Conservation (phyloP, 2,888 invertebrate species). For the Scotopteryx bipunctaria region DNA sequence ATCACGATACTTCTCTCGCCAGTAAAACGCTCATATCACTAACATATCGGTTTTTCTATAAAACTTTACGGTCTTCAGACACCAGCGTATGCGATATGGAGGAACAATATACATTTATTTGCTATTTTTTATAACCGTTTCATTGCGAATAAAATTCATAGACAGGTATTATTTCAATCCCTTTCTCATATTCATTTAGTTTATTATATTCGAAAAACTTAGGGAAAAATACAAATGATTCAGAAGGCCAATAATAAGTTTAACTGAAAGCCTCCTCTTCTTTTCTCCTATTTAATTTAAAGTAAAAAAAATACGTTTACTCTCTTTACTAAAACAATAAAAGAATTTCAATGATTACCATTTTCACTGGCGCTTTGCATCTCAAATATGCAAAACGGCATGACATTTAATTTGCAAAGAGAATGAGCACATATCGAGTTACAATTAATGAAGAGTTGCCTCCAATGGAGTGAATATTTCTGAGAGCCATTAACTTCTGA, state of each 20-base stretch:
- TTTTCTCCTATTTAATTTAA: too few relatives aligned
- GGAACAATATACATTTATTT: constrained; percentile 24
- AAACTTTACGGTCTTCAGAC: constrained; percentile 16
- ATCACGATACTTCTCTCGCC: too few relatives aligned
- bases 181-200: constrained; percentile 42
- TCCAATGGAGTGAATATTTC: too few relatives aligned
- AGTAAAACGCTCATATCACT: too few relatives aligned
- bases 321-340: too few relatives aligned
- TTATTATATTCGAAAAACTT: too few relatives aligned
- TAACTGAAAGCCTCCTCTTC: too few relatives aligned
- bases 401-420: constrained; percentile 49
- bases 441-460: not conserved
- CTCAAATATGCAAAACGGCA: constrained; percentile 51
- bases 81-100: constrained; percentile 23
- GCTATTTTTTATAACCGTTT: constrained; percentile 31
- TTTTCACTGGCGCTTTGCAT: constrained; percentile 38
- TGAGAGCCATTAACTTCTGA: too few relatives aligned
- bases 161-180: not conserved
- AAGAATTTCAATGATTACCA: constrained; percentile 33
- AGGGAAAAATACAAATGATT: too few relatives aligned
- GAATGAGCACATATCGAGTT: constrained; percentile 7
- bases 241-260: too few relatives aligned
- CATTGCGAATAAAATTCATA: constrained; percentile 31
- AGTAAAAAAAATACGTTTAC: not conserved
- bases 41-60: not conserved